Conservation (phyloP, 2,888 invertebrate species). For the Tetheella fluctuosa region DNA sequence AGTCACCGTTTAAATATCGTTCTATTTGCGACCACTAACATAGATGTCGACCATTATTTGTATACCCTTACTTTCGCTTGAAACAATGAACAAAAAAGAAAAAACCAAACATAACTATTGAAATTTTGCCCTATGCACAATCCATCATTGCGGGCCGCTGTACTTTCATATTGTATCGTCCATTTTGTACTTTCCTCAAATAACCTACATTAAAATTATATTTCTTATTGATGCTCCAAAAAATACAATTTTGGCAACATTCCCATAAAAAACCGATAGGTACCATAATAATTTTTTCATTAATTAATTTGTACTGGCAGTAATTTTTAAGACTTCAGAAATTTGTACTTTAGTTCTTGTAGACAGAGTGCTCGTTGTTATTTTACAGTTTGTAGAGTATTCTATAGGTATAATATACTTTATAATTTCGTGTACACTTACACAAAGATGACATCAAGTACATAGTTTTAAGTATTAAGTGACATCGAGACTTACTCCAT, state of each 20-base stretch:
- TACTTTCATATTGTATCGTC: constrained; percentile 44
- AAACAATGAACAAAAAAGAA: constrained; percentile 18
- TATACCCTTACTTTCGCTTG: constrained; percentile 56
- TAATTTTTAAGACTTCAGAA: constrained; percentile 77
- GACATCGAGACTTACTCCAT: constrained; percentile 69
- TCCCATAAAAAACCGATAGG: constrained; percentile 71
- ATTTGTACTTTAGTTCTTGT: constrained; percentile 82
- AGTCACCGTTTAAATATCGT: constrained; percentile 51
- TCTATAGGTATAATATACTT: constrained; percentile 43
- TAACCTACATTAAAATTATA: constrained; percentile 73
- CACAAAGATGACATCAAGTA: constrained; percentile 74
- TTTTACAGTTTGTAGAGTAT: constrained; percentile 43
- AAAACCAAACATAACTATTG: background rate
- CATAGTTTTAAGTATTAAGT: constrained; percentile 58
- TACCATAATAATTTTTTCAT: constrained; percentile 47
- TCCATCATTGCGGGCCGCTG: constrained; percentile 53
- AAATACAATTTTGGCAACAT: constrained; percentile 81
- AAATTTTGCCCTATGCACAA: constrained; percentile 15
- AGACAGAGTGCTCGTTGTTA: constrained; percentile 74
- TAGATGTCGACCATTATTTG: constrained; percentile 55
- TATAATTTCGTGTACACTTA: constrained; percentile 56
- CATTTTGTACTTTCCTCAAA: constrained; percentile 70
- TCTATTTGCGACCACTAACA: constrained; percentile 54
- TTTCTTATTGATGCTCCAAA: constrained; percentile 68
- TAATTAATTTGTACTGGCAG: constrained; percentile 83